Evolutionary conservation across 2,888 invertebrate genomes (phyloP).

Genomic region (Holacanthella duospinosa): DNA sequence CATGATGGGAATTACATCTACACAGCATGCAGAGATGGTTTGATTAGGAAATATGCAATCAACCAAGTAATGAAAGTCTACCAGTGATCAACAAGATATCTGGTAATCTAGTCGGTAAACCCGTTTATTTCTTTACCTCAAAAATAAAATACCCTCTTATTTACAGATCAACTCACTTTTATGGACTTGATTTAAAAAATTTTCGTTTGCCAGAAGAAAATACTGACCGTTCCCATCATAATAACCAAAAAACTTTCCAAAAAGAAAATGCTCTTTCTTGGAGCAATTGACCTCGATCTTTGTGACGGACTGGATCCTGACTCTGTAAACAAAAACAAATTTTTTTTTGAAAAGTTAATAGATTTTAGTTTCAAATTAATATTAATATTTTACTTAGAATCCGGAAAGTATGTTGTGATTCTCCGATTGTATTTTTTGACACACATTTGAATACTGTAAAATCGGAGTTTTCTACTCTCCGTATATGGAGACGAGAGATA

Average conservation of each 20-base stretch:
- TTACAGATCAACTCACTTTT: too few relatives aligned
- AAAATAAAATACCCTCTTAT: neutral
- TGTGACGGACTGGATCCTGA: neutral
- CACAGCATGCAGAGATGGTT: slow-evolving; percentile 54
- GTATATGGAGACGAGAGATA: neutral
- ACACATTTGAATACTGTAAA: slow-evolving; percentile 7
- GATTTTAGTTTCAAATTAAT: neutral
- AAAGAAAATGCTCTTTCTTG: too few relatives aligned
- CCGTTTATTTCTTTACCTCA: neutral
- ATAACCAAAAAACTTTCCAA: too few relatives aligned
- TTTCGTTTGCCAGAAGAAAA: too few relatives aligned
- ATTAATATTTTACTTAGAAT: neutral
- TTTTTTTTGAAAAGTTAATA: neutral
- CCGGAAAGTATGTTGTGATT: neutral
- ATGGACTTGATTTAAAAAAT: too few relatives aligned
- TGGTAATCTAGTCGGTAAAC: neutral
- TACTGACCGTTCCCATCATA: too few relatives aligned
- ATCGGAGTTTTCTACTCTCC: neutral
- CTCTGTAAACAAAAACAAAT: neutral
- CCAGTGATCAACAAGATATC: neutral
- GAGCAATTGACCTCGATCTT: too few relatives aligned
- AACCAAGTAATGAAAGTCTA: slow-evolving; percentile 13
- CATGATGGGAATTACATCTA: slow-evolving; percentile 51
- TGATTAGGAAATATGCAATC: slow-evolving; percentile 51
- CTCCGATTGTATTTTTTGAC: neutral